Evolutionary conservation across 2,888 invertebrate genomes (phyloP).

Genomic region (Tromatobia lineatoria): DNA sequence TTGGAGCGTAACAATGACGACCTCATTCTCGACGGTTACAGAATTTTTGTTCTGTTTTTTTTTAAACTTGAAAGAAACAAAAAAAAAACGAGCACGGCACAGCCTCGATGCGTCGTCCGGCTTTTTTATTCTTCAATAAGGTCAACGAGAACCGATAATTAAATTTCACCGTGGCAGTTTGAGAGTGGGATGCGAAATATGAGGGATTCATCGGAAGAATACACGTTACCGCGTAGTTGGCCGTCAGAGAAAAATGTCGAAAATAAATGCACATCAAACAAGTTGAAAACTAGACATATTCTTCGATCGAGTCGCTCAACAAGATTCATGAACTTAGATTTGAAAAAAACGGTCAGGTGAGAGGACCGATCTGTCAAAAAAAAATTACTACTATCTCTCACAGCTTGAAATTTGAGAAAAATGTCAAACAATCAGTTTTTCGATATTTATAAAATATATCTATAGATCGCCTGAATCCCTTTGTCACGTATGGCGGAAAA

Average conservation of each 20-base stretch:
- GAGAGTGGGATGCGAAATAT: constrained; percentile 4
- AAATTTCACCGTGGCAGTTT: constrained; percentile 44
- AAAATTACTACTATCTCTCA: no score
- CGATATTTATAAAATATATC: no score
- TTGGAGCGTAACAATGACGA: background rate
- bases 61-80: background rate
- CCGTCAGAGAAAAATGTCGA: background rate
- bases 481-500: no score
- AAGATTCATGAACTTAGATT: no score
- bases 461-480: no score
- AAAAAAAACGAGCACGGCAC: background rate
- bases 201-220: background rate
- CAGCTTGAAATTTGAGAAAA: no score
- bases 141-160: constrained; percentile 58
- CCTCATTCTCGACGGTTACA: background rate
- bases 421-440: no score
- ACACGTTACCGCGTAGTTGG: background rate
- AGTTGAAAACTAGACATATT: background rate
- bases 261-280: background rate
- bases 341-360: no score
- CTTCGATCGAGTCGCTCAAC: no score
- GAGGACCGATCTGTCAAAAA: no score
- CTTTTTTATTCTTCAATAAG: constrained; percentile 16
- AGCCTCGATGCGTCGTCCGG: background rate
- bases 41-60: constrained; percentile 6